These are phyloP conservation scores for Nymphalis c-album DNA, from an alignment of 2,888 invertebrate genomes.

Conservation along the genomic window DNA sequence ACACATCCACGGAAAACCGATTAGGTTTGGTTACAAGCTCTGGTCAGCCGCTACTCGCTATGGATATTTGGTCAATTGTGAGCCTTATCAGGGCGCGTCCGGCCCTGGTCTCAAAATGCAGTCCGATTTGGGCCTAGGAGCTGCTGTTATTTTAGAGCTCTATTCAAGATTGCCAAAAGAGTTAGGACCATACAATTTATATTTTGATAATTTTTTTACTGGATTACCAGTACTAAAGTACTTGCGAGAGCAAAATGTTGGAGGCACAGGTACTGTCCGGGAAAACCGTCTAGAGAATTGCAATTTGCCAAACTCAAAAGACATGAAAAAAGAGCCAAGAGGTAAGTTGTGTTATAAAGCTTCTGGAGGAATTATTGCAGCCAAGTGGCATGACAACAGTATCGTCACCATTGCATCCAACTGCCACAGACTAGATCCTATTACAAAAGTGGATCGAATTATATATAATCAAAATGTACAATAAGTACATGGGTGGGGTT, in stretches of 20 bases:
- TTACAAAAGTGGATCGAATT: conserved; percentile 35
- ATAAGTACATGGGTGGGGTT: conserved; percentile 34
- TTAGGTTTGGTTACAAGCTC: conserved; percentile 23
- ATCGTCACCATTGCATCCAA: conserved; percentile 32
- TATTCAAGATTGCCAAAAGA: conserved; percentile 61
- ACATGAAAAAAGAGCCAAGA: conserved; percentile 29
- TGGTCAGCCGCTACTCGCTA: not conserved
- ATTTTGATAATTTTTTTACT: conserved; percentile 24
- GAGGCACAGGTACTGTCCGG: conserved; percentile 22
- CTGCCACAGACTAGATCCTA: conserved; percentile 30
- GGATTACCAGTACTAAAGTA: not conserved
- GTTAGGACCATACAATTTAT: conserved; percentile 25
- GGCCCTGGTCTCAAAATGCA: conserved; percentile 19
- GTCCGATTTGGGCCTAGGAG: conserved; percentile 11
- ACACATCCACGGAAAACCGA: conserved; percentile 27
- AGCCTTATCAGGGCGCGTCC: conserved; percentile 15
- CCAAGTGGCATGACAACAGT: no score
- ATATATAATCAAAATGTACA: conserved; percentile 34
- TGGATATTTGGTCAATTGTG: conserved; percentile 27
- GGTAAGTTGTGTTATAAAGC: conserved; percentile 25
- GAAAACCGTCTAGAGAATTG: conserved; percentile 26
- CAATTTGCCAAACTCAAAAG: conserved; percentile 24
- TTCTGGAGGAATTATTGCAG: conserved; percentile 26
- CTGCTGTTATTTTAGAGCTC: conserved; percentile 29
- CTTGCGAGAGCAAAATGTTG: conserved; percentile 27